These are phyloP conservation scores for Sphecodes monilicornis DNA, from an alignment of 2,888 invertebrate species.

Conservation along the genomic window DNA sequence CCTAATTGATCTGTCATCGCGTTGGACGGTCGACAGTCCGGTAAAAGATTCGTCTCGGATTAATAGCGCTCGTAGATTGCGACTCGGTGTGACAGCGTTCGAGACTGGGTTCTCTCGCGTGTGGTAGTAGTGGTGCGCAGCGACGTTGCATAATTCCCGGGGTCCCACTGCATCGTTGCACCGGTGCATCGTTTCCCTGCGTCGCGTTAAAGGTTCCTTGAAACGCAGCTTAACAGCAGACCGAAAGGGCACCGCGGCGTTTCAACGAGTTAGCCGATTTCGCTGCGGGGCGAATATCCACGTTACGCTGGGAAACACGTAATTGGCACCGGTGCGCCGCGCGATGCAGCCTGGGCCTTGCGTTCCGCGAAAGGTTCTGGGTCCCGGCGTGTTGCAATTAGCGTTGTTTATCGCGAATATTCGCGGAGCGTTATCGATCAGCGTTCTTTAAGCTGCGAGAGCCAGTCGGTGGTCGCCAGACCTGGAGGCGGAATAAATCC, in stretches of 20 bases:
- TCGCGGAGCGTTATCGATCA: conserved; percentile 46
- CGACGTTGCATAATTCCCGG: not conserved
- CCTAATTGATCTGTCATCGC: conserved; percentile 65
- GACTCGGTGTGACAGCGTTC: conserved; percentile 39
- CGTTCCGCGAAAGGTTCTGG: conserved; percentile 33
- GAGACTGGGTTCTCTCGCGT: not conserved
- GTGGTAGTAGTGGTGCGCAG: not conserved
- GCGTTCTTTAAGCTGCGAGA: conserved; percentile 33
- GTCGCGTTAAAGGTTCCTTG: conserved; percentile 54
- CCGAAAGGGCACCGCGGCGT: conserved; percentile 60
- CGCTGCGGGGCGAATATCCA: conserved; percentile 50
- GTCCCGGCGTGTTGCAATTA: conserved; percentile 61
- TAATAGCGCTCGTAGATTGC: conserved; percentile 47
- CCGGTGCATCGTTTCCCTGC: conserved; percentile 38
- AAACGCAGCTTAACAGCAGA: conserved; percentile 8
- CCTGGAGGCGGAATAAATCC: conserved; percentile 67
- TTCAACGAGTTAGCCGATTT: conserved; percentile 17
- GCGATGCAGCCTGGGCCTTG: not conserved
- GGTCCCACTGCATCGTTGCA: not conserved
- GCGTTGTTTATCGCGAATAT: conserved; percentile 33
- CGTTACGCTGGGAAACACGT: conserved; percentile 66
- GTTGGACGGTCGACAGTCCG: conserved; percentile 41
- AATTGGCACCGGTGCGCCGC: conserved; percentile 60
- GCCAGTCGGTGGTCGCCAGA: conserved; percentile 18
- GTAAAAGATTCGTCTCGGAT: conserved; percentile 44